Conservation (phyloP, 2,113 vertebrate genomes). For the Delphinus delphis region DNA sequence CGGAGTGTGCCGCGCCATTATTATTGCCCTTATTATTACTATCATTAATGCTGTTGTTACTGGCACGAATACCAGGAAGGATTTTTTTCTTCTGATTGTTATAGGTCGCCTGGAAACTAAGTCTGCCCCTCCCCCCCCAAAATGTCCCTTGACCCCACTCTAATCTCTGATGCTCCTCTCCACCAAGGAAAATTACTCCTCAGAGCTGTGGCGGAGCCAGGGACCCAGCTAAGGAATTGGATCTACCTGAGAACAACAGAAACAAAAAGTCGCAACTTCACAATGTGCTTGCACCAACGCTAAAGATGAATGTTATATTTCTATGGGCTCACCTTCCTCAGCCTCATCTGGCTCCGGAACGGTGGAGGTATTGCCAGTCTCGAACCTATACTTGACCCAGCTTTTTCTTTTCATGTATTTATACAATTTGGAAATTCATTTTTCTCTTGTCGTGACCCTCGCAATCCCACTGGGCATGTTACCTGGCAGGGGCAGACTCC, state of each 20-base stretch:
- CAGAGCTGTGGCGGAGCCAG: not conserved
- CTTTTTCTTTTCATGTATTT: not conserved
- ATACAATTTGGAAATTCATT: not conserved
- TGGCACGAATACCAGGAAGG: not conserved
- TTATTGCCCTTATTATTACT: not conserved
- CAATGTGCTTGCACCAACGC: no score
- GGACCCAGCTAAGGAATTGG: not conserved
- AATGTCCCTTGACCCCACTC: not conserved
- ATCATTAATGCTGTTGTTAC: not conserved
- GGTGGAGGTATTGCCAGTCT: not conserved
- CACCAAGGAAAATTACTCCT: not conserved
- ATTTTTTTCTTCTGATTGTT: not conserved
- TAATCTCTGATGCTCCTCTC: not conserved
- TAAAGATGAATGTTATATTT: not conserved
- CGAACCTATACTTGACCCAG: not conserved
- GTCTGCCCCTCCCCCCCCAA: not conserved
- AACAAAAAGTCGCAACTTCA: not conserved
- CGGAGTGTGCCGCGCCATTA: not conserved
- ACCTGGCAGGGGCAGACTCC: not conserved
- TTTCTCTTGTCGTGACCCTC: not conserved
- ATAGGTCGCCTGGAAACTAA: conserved; percentile 2
- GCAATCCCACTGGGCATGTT: not conserved
- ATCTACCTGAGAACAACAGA: not conserved
- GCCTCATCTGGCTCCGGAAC: not conserved
- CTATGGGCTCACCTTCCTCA: not conserved